Evolutionary conservation across 2,797 vertebrate genomes (phyloP).

Genomic region (Octomys mimax): DNA sequence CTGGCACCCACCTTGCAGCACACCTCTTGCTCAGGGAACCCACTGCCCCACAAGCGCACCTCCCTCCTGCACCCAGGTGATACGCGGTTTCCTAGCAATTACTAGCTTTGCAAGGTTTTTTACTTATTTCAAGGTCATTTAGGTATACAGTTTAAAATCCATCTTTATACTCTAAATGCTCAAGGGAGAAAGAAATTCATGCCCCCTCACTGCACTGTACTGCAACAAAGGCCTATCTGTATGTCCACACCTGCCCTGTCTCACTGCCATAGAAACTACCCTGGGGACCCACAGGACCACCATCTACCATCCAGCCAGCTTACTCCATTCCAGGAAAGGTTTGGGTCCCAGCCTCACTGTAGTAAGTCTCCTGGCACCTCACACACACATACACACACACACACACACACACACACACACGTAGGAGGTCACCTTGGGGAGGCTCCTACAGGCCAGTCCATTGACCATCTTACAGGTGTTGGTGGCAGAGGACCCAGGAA

Average conservation of each 20-base stretch:
- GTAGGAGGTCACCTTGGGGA: background rate
- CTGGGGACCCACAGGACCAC: background rate
- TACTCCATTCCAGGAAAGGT: background rate
- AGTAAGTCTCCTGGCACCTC: background rate
- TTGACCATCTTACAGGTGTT: background rate
- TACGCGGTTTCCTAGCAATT: background rate
- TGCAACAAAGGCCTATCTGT: background rate
- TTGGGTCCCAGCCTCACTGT: background rate
- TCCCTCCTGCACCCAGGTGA: background rate
- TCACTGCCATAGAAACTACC: background rate
- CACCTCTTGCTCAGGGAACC: background rate
- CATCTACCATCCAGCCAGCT: background rate
- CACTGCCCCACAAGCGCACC: background rate
- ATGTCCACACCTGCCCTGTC: background rate
- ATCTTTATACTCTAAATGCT: background rate
- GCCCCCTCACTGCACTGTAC: background rate
- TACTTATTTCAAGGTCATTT: background rate
- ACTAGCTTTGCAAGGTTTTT: background rate
- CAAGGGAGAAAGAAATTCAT: background rate
- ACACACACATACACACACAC: too few species aligned
- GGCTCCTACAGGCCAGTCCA: background rate
- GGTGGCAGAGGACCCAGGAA: background rate
- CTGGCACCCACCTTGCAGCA: background rate
- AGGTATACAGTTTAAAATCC: background rate
- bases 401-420: background rate